Base-by-base conservation (phyloP, 2,113 vertebrate species). In the Odontophorus gujanensis region DNA sequence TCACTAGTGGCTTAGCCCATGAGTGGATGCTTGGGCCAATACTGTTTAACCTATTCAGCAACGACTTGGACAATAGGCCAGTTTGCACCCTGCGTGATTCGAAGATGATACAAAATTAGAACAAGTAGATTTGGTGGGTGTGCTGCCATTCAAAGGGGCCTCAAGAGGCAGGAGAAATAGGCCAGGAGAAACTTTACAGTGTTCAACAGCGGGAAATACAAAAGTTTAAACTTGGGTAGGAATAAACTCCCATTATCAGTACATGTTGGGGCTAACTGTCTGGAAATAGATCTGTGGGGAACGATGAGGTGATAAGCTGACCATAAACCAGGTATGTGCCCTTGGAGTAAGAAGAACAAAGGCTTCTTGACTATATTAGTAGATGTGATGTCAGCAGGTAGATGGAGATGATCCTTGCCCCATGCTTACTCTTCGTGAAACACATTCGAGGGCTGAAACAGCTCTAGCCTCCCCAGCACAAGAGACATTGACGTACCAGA, bases 311-410 rank as follows among this genome's bases (percentile, higher is more conserved):
- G 13, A 67, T 36, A 62, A 62, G 2, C 8, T 58, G n/a, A 40
- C 4, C 6, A 21, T 20, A 69, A 43, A 7, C 5, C 47, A 59
- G 19, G 13, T 38, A 0, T 0, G 1, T 67, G 15, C 3, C 7
- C 6, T 48, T 53, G 10, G 4, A 58, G 36, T 11, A 53, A 63
- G 40, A 69, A 57, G 38, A 40, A 17, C 38, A 63, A 20, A 14
- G 38, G 2, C 26, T 40, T 16, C 61, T 26, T 38, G 15, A 13
- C 11, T 80, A 32, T 20, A 15, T 19, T 53, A 55, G 24, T 13
- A 55, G 8, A 10, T 2, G 0, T 13, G 11, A 5, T 48, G 11
- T 13, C 53, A 65, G 42, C 7, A 62, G 13, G 7, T 4, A 0
- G 5, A 81, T 1, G 24, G 5, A 74, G 11, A 4, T 45, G 25